Conservation (phyloP, 2,113 vertebrate species). For the Trichechus manatus region DNA sequence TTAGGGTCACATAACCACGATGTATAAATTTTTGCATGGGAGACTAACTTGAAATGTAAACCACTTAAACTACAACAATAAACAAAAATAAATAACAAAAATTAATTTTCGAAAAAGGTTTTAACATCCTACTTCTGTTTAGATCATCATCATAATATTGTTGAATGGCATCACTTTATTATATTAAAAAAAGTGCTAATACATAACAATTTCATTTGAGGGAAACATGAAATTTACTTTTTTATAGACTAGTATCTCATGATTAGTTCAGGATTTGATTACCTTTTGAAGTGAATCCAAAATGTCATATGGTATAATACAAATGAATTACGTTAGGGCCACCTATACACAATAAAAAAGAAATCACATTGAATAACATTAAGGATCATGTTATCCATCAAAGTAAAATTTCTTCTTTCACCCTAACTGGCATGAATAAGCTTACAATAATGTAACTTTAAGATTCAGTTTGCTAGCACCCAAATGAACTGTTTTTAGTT, state of each 20-base stretch:
- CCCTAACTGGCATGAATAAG: conserved; percentile 63
- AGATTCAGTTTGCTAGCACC: conserved; percentile 59
- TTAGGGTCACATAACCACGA: too few relatives aligned
- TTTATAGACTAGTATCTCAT: conserved; percentile 85
- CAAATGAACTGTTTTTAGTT: conserved; percentile 68
- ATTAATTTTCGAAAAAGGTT: conserved; percentile 78
- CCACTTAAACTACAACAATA: too few relatives aligned
- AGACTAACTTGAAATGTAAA: too few relatives aligned
- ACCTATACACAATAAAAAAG: conserved; percentile 77
- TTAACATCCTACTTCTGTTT: conserved; percentile 77
- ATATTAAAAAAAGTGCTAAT: conserved; percentile 79
- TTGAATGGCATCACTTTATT: conserved; percentile 76
- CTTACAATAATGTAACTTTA: conserved; percentile 66
- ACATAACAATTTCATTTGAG: conserved; percentile 84
- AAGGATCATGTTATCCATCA: conserved; percentile 57
- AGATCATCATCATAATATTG: conserved; percentile 80
- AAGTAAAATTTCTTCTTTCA: conserved; percentile 73
- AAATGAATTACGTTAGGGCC: conserved; percentile 82
- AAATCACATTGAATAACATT: conserved; percentile 73
- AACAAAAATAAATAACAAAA: conserved; percentile 45
- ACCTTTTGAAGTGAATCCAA: conserved; percentile 84
- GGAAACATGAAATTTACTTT: conserved; percentile 85
- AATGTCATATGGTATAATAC: conserved; percentile 74
- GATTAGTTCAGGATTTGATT: conserved; percentile 88
- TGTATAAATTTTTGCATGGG: too few relatives aligned